Conservation (phyloP, 1,140 invertebrate genomes). For the Zaprionus camerounensis region DNA sequence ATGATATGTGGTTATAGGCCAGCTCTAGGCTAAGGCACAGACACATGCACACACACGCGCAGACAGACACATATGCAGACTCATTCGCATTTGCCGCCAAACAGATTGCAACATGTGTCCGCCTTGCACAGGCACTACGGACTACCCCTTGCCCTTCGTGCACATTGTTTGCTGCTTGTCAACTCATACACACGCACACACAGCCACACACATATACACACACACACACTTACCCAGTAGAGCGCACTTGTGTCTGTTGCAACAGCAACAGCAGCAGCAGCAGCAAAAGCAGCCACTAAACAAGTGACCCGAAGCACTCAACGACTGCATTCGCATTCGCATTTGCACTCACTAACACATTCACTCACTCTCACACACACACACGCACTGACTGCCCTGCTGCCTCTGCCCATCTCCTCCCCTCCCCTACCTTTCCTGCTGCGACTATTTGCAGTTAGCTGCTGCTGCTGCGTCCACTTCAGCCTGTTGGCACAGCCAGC, state of each 20-base stretch:
- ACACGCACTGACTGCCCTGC: neutral
- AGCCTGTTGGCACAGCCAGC: constrained; percentile 43
- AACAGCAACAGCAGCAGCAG: constrained; percentile 5
- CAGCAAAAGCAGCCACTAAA: constrained; percentile 43
- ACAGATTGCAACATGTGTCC: constrained; percentile 48
- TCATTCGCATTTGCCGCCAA: constrained; percentile 19
- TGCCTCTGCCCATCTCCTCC: neutral
- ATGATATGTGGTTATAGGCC: constrained; percentile 16
- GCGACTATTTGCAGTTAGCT: constrained; percentile 46
- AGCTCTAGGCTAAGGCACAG: constrained; percentile 20
- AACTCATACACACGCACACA: constrained; percentile 14
- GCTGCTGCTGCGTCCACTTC: constrained; percentile 16
- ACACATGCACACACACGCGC: neutral
- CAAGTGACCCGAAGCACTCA: constrained; percentile 49
- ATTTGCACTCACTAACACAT: constrained; percentile 11
- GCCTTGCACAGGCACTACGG: constrained; percentile 9
- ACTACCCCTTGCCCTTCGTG: neutral
- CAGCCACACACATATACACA: neutral
- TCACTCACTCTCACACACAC: neutral
- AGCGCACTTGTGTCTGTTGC: constrained; percentile 47
- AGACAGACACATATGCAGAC: neutral
- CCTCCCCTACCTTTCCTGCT: neutral
- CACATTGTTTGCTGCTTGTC: constrained; percentile 29
- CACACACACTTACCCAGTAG: constrained; percentile 17
- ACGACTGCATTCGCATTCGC: constrained; percentile 34